Base-by-base conservation (phyloP, 2,113 vertebrate genomes). In the Sterrhoptilus dennistouni region DNA sequence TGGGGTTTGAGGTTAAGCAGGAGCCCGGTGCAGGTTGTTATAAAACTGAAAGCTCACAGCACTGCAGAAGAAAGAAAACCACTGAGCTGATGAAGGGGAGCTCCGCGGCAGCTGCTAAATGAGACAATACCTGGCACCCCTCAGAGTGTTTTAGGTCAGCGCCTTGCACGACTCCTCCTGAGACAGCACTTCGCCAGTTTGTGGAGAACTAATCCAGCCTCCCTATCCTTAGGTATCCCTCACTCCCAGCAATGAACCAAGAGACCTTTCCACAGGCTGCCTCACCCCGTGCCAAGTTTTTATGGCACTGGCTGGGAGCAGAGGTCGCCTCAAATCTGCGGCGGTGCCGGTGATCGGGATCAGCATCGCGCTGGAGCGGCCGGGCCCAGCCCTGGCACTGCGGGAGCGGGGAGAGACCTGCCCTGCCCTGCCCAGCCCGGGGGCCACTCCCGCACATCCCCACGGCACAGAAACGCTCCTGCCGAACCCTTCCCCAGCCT, bases 141-240 rank as follows among this genome's bases (percentile, higher is more conserved):
- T 4, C 14, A 9, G 31, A 40, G 14, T 2, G n/a, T 13, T 66
- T 53, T 2, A 45, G 35, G 49, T 24, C 44, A 16, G 42, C 28
- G 14, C 36, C 17, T 29, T 6, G 36, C 35, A 49, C 45, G 5
- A 0, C 12, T 40, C n/a, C 12, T 49, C 29, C 44, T 1, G 14
- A 69, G 19, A 36, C 27, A 54, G 49, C n/a, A 16, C 60, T 29
- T 5, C 0, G 13, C 14, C n/a, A 28, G 23, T 3, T 84, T 60
- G 33, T 24, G 42, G 10, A 21, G 12, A 42, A 18, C 0, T 28
- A 63, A 65, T 17, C 45, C n/a, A 61, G 21, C 6, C 16, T 1
- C 3, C 19, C 44, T 6, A 6, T 22, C 53, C 52, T n/a, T 8
- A 22, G 0, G 0, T 10, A 29, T 9, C 31, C 47, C 31, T 25